Conservation (phyloP, 1,140 invertebrate genomes). For the Euwallacea fornicatus region DNA sequence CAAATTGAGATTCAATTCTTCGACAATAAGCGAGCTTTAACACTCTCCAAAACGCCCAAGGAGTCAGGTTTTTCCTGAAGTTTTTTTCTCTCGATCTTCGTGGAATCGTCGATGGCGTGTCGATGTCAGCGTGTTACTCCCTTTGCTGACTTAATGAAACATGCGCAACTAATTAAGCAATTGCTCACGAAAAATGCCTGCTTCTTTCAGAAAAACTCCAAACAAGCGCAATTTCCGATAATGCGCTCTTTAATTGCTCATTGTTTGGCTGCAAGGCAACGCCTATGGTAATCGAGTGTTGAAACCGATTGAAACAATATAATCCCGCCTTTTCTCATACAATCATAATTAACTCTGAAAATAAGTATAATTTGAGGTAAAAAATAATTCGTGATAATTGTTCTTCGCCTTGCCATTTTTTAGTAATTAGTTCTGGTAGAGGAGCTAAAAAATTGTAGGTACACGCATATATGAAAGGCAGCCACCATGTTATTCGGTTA, state of each 20-base stretch:
- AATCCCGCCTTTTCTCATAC: slow-evolving; percentile 9
- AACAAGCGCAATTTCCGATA: slow-evolving; percentile 1
- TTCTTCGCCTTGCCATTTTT: slow-evolving; percentile 12
- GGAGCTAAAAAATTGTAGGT: neutral
- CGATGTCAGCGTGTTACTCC: slow-evolving; percentile 14
- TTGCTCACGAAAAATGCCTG: slow-evolving; percentile 8
- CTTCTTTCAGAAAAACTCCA: neutral
- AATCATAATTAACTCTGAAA: slow-evolving; percentile 4
- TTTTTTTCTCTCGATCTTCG: slow-evolving; percentile 19
- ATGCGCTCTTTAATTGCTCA: slow-evolving; percentile 4
- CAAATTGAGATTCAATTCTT: too few species aligned
- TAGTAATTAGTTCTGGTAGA: slow-evolving; percentile 12
- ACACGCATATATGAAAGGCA: slow-evolving; percentile 1
- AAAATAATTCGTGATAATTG: slow-evolving; percentile 14
- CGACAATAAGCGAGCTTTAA: too few species aligned
- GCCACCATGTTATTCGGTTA: slow-evolving; percentile 7
- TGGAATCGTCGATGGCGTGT: slow-evolving; percentile 17
- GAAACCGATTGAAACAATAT: slow-evolving; percentile 11
- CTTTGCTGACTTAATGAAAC: slow-evolving; percentile 36
- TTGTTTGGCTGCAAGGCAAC: neutral
- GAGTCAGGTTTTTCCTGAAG: neutral
- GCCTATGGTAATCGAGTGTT: slow-evolving; percentile 5
- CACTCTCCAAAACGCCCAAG: too few species aligned
- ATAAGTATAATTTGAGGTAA: slow-evolving; percentile 6
- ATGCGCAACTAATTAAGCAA: slow-evolving; percentile 32